Base-by-base conservation (phyloP, 2,797 vertebrate genomes). In the Eurystomus glaucurus region DNA sequence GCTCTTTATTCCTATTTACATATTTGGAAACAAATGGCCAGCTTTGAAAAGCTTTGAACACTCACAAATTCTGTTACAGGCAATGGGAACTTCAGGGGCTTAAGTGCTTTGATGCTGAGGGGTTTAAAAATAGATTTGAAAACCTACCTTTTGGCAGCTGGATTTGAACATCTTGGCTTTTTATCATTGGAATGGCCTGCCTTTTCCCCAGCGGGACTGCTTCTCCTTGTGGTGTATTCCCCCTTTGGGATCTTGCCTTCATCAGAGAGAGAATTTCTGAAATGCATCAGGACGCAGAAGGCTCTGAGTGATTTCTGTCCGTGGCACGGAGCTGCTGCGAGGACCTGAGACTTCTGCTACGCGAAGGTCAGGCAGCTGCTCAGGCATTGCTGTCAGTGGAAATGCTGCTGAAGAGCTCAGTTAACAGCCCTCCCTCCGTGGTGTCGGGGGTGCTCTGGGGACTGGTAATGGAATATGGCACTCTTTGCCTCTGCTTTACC, bases 331-430 rank as follows among this genome's bases (percentile, higher is more conserved):
- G 35, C 54, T 68, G 33, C 45, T 50, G 68, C 52, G 54, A 52
- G 75, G 82, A 88, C 58, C 66, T 46, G 78, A 82, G 52, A 31
- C 57, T 61, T 77, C 45, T 89, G 43, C 43, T 50, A 1, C 52
- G 31, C 20, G 75, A 87, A 94, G 92, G 78, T 95, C 71, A 77
- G 80, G 82, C 85, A 90, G 90, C 75, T 95, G 52, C 78, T 65
- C 55, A 75, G 78, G 71, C 58, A 68, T 54, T 91, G 68, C 66
- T 87, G 82, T 23, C 76, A 19, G n/a, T 45, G 62, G 33, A 84
- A 95, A 69, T 33, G 68, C 35, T 37, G 45, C 5, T 58, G 68
- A 76, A 68, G 69, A 82, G 61, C 71, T 94, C 82, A n/a, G 75
- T 33, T 88, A 91, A 62, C 62, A 94, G 90, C 71, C 89, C 37